Conservation (phyloP, 2,113 vertebrate genomes). For the Loxodonta africana region DNA sequence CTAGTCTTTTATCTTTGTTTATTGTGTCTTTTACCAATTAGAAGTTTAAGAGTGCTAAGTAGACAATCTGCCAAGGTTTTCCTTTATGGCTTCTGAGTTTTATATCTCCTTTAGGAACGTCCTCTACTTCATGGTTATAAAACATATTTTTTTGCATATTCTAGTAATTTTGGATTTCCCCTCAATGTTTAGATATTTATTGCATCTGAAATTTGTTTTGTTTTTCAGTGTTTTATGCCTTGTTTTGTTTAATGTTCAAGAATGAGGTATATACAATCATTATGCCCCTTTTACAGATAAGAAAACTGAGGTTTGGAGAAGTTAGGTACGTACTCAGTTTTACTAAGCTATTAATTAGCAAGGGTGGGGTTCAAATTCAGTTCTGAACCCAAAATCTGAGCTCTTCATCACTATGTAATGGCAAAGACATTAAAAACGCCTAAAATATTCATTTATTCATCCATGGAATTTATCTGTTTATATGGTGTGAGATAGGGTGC, state of each 20-base stretch:
- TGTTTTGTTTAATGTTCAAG: too few relatives aligned
- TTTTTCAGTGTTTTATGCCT: too few relatives aligned
- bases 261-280: too few relatives aligned
- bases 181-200: conserved; percentile 9
- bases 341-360: too few relatives aligned
- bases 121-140: conserved; percentile 1
- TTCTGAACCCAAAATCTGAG: too few relatives aligned
- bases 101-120: conserved; percentile 2
- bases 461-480: conserved; percentile 39
- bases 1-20: neutral
- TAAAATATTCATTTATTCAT: too few relatives aligned
- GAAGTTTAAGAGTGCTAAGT: neutral
- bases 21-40: neutral
- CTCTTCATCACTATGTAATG: too few relatives aligned
- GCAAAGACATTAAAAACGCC: too few relatives aligned
- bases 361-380: too few relatives aligned
- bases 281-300: too few relatives aligned
- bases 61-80: neutral
- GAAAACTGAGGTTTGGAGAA: too few relatives aligned
- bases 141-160: conserved; percentile 37
- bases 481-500: neutral
- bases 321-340: too few relatives aligned
- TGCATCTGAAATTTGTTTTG: neutral
- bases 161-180: neutral
- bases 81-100: conserved; percentile 44